Evolutionary conservation across 2,888 invertebrate species (phyloP).

Genomic region (Syritta pipiens): DNA sequence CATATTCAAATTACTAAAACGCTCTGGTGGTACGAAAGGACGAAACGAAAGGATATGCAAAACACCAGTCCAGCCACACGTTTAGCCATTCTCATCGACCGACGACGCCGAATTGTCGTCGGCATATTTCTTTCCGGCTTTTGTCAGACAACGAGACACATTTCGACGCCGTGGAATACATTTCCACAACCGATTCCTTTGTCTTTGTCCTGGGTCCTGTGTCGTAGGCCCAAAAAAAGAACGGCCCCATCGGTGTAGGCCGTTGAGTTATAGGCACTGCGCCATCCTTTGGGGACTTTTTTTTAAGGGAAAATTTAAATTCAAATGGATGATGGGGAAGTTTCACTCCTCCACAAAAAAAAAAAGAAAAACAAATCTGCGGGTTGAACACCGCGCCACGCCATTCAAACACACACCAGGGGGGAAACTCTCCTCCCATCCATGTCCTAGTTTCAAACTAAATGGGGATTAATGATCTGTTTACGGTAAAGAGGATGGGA

Average conservation of each 20-base stretch:
- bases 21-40: not conserved
- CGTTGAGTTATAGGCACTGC: conserved; percentile 14
- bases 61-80: conserved; percentile 27
- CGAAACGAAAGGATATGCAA: conserved; percentile 11
- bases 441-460: conserved; percentile 39
- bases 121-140: conserved; percentile 31
- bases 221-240: not conserved
- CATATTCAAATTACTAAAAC: conserved; percentile 1
- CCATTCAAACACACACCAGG: not conserved
- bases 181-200: conserved; percentile 21
- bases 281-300: conserved; percentile 2
- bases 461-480: conserved; percentile 61
- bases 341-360: too few relatives aligned
- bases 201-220: not conserved
- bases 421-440: too few relatives aligned
- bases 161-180: conserved; percentile 19
- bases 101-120: conserved; percentile 43
- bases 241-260: not conserved
- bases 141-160: conserved; percentile 39
- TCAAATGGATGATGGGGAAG: not conserved
- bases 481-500: conserved; percentile 26
- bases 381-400: not conserved
- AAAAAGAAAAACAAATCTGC: too few relatives aligned
- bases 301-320: not conserved
- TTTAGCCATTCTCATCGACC: conserved; percentile 26